Base-by-base conservation (phyloP, 2,113 vertebrate genomes). In the Erythrocercus mccallii region DNA sequence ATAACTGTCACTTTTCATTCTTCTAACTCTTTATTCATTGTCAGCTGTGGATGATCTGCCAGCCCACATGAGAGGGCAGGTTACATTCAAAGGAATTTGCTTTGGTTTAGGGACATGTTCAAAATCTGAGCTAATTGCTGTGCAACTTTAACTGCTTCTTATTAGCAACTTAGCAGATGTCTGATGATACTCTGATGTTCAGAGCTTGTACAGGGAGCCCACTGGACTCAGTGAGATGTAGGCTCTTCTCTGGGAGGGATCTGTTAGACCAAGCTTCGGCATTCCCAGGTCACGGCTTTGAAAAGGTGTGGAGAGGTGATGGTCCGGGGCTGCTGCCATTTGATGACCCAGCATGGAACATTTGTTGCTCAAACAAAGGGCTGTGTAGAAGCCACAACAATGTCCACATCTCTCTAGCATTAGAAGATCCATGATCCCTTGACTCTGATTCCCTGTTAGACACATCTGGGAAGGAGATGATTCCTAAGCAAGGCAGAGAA, bases 81-180 rank as follows among this genome's bases (percentile, higher is more conserved):
- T 97, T 95, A 48, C 64, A 62, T 56, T 81, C 82, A 88, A 83
- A 90, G 92, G 92, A 92, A 93, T 90, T 94, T 86, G 56, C 74
- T 88, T 89, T 76, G 76, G 56, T 93, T 94, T 83, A 45, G 40
- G 90, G 88, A 91, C 66, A 89, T 77, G 87, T 85, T 82, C 85
- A 95, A 86, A 90, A 81, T 93, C 79, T 83, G 92, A 93, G 90
- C 81, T 90, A 96, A 93, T 93, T 97, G 90, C 90, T 93, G 79
- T 74, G 87, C 85, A 94, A 83, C 68, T 48, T 92, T 86, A 90
- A 93, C 85, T 86, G 86, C 86, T 93, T 83, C 76, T 92, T 92
- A 85, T 93, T 92, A 92, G 56, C 0, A 13, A 62, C 79, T 91
- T 88, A 70, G 69, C 85, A 94, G 78, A 82, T 80, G 78, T 57